phyloP scores from a whole-genome alignment of 2,888 invertebrate species.

The Escarpia spicata region DNA sequence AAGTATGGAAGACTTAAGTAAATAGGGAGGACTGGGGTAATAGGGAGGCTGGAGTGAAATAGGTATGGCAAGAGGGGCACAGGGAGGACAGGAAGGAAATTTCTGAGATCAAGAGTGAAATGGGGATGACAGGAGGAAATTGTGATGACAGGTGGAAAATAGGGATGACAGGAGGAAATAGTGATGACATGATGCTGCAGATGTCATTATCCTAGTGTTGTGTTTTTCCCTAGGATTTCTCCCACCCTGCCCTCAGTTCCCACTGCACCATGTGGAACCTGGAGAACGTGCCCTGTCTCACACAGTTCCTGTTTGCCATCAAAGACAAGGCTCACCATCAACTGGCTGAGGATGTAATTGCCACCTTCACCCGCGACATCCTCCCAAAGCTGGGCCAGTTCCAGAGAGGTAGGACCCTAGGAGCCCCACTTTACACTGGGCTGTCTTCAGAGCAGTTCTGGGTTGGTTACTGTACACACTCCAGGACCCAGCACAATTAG shows the following conservation, averaged over 20 bases:
- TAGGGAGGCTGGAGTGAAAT: no score
- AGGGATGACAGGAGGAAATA: no score
- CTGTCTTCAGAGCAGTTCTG: not conserved
- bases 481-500: not conserved
- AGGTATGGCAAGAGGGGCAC: no score
- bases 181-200: no score
- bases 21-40: no score
- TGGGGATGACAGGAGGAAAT: no score
- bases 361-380: conserved; percentile 75
- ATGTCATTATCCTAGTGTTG: not conserved
- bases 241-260: conserved; percentile 34
- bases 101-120: no score
- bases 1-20: no score
- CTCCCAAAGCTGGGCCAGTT: conserved; percentile 71
- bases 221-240: not conserved
- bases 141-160: no score
- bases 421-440: conserved; percentile 1
- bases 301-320: conserved; percentile 77
- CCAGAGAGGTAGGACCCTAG: conserved; percentile 69
- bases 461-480: not conserved
- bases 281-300: conserved; percentile 75
- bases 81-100: no score
- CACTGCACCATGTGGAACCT: conserved; percentile 76
- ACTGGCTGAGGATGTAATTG: conserved; percentile 74
- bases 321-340: conserved; percentile 71